A percentile compares a stretch with the other conserved stretches of the same genome.
phyloP scores from a whole-genome alignment of 2,888 invertebrate species.

The Luperina testacea region DNA sequence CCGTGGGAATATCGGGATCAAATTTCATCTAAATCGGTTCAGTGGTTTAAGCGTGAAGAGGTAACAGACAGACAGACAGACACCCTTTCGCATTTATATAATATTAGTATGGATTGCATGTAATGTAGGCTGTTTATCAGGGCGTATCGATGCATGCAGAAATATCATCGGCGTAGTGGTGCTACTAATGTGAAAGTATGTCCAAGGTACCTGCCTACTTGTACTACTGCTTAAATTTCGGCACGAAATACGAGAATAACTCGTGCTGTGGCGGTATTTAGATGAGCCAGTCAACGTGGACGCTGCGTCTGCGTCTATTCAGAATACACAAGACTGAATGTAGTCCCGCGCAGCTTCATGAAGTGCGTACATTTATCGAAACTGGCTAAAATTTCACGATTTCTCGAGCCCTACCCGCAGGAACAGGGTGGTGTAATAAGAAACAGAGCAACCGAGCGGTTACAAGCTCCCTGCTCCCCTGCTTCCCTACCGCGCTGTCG shows the following conservation, averaged over 20 bases:
- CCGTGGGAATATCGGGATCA: too few species aligned
- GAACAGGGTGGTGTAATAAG: background rate
- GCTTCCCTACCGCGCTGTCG: background rate
- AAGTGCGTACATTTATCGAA: background rate
- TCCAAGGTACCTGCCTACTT: constrained; percentile 1
- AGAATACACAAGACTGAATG: background rate
- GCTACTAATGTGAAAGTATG: constrained; percentile 26
- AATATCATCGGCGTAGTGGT: constrained; percentile 19
- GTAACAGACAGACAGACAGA: too few species aligned
- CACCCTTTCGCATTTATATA: too few species aligned
- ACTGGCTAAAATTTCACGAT: background rate
- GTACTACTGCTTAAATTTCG: background rate
- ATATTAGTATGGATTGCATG: background rate
- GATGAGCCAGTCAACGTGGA: too few species aligned
- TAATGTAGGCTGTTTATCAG: constrained; percentile 30
- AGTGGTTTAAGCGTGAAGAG: too few species aligned
- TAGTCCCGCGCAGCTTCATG: background rate
- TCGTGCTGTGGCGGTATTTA: background rate
- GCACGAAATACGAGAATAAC: too few species aligned
- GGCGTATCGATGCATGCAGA: constrained; percentile 26
- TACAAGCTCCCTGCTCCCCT: too few species aligned
- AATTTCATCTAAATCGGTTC: too few species aligned
- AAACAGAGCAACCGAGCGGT: background rate
- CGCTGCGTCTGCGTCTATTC: background rate
- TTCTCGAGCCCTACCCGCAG: background rate